These are phyloP conservation scores for Malurus elegans DNA, from an alignment of 2,113 vertebrate genomes.

Conservation along the genomic window DNA sequence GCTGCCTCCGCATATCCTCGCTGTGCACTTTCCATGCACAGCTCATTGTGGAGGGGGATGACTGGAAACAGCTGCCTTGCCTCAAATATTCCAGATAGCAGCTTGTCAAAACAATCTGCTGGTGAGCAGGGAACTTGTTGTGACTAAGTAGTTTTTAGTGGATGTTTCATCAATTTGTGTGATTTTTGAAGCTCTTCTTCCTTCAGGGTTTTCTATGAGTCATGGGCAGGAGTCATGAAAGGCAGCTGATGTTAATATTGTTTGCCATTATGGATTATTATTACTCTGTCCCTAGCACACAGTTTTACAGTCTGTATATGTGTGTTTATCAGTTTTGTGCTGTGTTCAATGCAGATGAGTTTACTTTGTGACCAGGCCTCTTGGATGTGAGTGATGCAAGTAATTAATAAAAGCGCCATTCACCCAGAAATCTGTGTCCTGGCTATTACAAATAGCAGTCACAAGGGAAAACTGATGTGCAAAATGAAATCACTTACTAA, in stretches of 20 bases:
- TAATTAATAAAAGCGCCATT: slow-evolving; percentile 9
- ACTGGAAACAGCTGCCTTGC: slow-evolving; percentile 9
- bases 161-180: slow-evolving; percentile 31
- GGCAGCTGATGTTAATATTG: neutral
- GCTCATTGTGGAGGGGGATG: neutral
- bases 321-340: neutral
- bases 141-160: slow-evolving; percentile 11
- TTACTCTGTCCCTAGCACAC: neutral
- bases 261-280: neutral
- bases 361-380: neutral
- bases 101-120: slow-evolving; percentile 26
- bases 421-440: neutral
- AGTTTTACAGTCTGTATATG: neutral
- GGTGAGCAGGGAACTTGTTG: neutral
- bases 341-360: neutral
- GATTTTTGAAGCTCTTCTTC: neutral
- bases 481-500: neutral
- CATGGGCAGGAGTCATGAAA: neutral
- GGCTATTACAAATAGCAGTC: neutral
- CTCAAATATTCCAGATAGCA: slow-evolving; percentile 38
- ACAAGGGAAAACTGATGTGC: neutral
- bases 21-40: neutral
- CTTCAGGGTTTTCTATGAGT: neutral
- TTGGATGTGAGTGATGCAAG: neutral
- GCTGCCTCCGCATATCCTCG: neutral